Conservation (phyloP, 64 coral and sea anemone species). For the Porites lutea region DNA sequence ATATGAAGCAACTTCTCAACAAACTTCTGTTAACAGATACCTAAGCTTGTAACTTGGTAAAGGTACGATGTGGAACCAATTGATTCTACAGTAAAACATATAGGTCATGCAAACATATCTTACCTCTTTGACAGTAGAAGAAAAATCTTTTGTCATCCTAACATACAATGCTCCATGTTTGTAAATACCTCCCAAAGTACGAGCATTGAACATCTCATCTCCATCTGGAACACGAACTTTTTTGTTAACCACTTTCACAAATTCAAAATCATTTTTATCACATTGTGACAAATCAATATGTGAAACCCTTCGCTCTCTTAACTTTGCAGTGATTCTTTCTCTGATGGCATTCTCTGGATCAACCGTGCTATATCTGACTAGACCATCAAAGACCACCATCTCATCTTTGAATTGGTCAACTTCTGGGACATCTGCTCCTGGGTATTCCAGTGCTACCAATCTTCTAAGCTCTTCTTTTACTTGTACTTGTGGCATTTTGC, state of each 20-base stretch:
- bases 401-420: constrained; percentile 36
- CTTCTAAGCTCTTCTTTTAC: constrained; percentile 42
- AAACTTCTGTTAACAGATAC: too few species aligned
- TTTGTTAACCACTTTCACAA: constrained; percentile 46
- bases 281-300: constrained; percentile 23
- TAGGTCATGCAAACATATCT: too few species aligned
- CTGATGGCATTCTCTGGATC: constrained; percentile 10
- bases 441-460: constrained; percentile 28
- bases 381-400: constrained; percentile 46
- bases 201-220: constrained; percentile 18
- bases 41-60: too few species aligned
- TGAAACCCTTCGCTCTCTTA: neutral
- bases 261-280: constrained; percentile 29
- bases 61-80: too few species aligned
- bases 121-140: too few species aligned
- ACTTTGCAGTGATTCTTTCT: constrained; percentile 30
- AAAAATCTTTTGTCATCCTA: too few species aligned
- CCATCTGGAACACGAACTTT: neutral
- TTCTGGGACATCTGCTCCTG: neutral
- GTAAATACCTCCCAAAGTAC: constrained; percentile 27
- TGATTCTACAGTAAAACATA: too few species aligned
- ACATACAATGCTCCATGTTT: neutral
- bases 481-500: neutral
- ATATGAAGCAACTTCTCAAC: too few species aligned
- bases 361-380: neutral